A percentile compares a stretch with the other conserved stretches of the same genome.
Conservation (phyloP, 1,140 invertebrate genomes). For the Onthophagus taurus region DNA sequence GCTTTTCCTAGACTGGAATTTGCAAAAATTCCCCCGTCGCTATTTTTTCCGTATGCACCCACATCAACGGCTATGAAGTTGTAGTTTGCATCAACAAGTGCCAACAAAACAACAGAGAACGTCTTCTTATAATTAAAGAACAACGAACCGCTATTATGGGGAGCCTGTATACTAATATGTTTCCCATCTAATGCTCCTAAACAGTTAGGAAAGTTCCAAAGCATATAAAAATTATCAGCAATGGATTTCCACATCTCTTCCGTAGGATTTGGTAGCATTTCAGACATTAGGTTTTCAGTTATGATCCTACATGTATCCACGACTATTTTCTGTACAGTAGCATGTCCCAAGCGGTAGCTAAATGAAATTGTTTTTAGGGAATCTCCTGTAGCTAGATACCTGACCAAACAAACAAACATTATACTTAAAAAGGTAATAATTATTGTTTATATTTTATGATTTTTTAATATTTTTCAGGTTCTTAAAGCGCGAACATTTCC, state of each 20-base stretch:
- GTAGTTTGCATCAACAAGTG: constrained; percentile 35
- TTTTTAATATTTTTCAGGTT: too few relatives aligned
- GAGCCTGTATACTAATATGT: constrained; percentile 34
- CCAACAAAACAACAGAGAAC: constrained; percentile 39
- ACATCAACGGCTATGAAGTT: constrained; percentile 35
- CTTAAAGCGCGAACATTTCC: too few relatives aligned
- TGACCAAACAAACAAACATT: too few relatives aligned
- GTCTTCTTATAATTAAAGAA: constrained; percentile 41
- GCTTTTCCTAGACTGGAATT: constrained; percentile 16
- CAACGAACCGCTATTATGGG: constrained; percentile 29
- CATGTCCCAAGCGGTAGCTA: constrained; percentile 9
- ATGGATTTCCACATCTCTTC: constrained; percentile 14
- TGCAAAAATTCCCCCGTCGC: constrained; percentile 29
- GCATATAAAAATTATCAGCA: constrained; percentile 12
- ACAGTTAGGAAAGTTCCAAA: constrained; percentile 30
- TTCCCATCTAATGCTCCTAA: constrained; percentile 40
- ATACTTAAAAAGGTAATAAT: too few relatives aligned
- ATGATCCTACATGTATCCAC: constrained; percentile 17
- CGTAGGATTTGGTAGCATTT: constrained; percentile 10
- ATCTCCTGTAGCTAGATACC: constrained; percentile 6
- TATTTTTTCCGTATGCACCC: constrained; percentile 25
- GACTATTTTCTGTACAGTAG: constrained; percentile 2
- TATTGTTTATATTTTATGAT: too few relatives aligned
- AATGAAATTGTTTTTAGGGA: constrained; percentile 2
- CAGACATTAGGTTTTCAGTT: constrained; percentile 9